Evolutionary conservation across 2,113 vertebrate genomes (phyloP), one percentile per base, ranked within the genome.

Genomic region (Chascanopsetta lugubris): DNA sequence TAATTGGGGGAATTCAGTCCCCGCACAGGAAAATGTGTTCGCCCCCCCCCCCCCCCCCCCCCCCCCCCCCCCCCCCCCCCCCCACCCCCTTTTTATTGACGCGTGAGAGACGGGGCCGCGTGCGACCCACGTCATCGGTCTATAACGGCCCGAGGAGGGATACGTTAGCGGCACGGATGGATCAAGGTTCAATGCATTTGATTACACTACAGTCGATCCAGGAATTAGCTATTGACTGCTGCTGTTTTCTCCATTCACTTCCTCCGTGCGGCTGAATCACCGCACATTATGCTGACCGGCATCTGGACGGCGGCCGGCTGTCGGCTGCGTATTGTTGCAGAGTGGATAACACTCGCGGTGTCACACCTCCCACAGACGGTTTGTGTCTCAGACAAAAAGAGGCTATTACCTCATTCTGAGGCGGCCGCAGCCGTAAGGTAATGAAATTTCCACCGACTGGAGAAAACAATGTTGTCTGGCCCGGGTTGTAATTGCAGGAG

Each of bases 361-460:
- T 88, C 86, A 72, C 80, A 75, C 80, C 82, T 85, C 83, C 78
- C 62, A 49, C 84, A 87, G 75, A 74, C 61, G 6, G 61, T 75
- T 85, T 79, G 77, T 71, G 78, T 72, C 84, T 77, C 69, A 90
- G 87, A 84, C 85, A 84, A 86, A 86, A 87, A 79, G 80, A 86
- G 79, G 77, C 90, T 83, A 83, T 92, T 89, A 87, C 88, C 89
- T 88, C 79, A 79, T 89, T 90, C 84, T 85, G 78, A 87, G 84
- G 76, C 84, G 40, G 77, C 79, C 72, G 82, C 77, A 86, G 82
- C 15, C n/a, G 15, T 82, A 85, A 89, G 83, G 87, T 91, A 92
- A 91, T 92, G 90, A 89, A 80, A 92, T 92, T 92, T 92, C 83
- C 90, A 88, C 86, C 61, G 88, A 89, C 83, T 88, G 89, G 86